Conservation (phyloP, 2,888 invertebrate species). For the Synanthedon tipuliformis region DNA sequence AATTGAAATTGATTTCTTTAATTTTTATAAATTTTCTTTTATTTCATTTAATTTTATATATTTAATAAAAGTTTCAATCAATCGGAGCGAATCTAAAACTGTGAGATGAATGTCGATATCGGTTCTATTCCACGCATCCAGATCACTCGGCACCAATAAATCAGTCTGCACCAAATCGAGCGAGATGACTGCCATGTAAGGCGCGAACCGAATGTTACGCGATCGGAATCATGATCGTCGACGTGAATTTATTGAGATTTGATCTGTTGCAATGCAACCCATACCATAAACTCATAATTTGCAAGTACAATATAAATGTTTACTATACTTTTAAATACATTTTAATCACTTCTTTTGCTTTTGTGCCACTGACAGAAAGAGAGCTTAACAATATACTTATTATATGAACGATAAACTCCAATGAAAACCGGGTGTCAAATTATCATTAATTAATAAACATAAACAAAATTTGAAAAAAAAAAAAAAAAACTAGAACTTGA, state of each 20-base stretch:
- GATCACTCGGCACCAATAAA: conserved; percentile 54
- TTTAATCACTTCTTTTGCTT: too few species aligned
- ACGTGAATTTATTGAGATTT: conserved; percentile 23
- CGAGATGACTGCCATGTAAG: conserved; percentile 27
- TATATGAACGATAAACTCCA: too few species aligned
- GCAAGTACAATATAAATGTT: too few species aligned
- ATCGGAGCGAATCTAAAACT: conserved; percentile 17
- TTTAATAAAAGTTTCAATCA: conserved; percentile 9
- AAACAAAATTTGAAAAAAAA: too few species aligned
- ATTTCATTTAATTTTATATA: neutral
- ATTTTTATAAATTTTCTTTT: too few species aligned
- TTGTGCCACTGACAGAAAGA: too few species aligned
- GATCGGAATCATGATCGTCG: conserved; percentile 18
- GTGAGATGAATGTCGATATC: conserved; percentile 25
- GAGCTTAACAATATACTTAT: too few species aligned
- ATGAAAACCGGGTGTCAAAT: too few species aligned
- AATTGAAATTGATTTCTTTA: neutral
- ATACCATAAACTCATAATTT: too few species aligned
- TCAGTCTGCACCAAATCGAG: conserved; percentile 45
- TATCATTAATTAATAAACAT: too few species aligned
- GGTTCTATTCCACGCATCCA: conserved; percentile 55
- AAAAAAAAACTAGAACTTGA: too few species aligned
- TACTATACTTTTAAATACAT: too few species aligned
- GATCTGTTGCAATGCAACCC: conserved; percentile 8
- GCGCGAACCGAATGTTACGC: conserved; percentile 31